Conservation (phyloP, 2,888 invertebrate genomes). For the Aethes cnicana region DNA sequence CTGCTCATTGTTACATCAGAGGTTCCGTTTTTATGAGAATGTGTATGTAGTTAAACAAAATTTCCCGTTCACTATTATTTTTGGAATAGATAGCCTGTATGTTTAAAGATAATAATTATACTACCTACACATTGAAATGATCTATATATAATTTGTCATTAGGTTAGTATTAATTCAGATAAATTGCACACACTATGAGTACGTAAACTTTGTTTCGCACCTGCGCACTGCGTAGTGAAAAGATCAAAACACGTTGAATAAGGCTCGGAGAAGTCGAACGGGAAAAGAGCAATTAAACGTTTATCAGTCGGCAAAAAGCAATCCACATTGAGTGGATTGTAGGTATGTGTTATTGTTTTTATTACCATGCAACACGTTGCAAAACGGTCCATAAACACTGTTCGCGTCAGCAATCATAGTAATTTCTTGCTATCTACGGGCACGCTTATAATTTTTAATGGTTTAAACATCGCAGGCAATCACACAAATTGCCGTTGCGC, state of each 20-base stretch:
- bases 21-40: too few relatives aligned
- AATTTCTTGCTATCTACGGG: slow-evolving; percentile 61
- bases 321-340: slow-evolving; percentile 58
- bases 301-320: slow-evolving; percentile 60
- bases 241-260: slow-evolving; percentile 10
- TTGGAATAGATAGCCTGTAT: too few relatives aligned
- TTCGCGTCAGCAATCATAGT: slow-evolving; percentile 58
- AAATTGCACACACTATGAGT: too few relatives aligned
- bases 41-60: too few relatives aligned
- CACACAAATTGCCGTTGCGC: slow-evolving; percentile 72
- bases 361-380: slow-evolving; percentile 49
- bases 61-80: too few relatives aligned
- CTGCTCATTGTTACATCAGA: too few relatives aligned
- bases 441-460: slow-evolving; percentile 66
- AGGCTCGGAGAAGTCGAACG: slow-evolving; percentile 18
- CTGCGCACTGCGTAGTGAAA: too few relatives aligned
- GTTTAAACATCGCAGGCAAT: slow-evolving; percentile 72
- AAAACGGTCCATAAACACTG: slow-evolving; percentile 52
- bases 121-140: too few relatives aligned
- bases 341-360: slow-evolving; percentile 52
- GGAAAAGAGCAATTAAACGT: slow-evolving; percentile 48
- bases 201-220: too few relatives aligned
- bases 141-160: too few relatives aligned
- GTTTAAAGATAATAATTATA: too few relatives aligned
- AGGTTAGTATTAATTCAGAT: too few relatives aligned